Evolutionary conservation across 2,888 invertebrate genomes (phyloP), one percentile per base, ranked within the genome.

Genomic region (Drosophila prolongata): DNA sequence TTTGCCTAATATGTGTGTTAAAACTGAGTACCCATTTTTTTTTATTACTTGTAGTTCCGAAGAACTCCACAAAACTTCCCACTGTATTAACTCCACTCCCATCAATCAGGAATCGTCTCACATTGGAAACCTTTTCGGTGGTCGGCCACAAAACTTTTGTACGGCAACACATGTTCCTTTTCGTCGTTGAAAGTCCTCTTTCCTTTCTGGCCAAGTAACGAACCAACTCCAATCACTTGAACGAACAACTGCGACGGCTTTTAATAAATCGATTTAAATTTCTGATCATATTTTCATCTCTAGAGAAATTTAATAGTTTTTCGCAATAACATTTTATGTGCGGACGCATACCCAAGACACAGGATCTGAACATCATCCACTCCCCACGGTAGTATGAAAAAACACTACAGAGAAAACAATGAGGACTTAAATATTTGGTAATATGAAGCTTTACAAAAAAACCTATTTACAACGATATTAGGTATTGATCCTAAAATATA

Each of bases 201-300:
- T 64, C 43, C 40, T 16, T 30, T 43, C 37, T 35, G 66, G 19
- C 27, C n/a, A 34, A 47, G 38, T 27, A 13, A 13, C 35, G 27
- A n/a, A 52, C 62, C 62, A 76, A 66, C 67, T 50, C 55, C 75
- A 76, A 61, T 64, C 65, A 53, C 65, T 65, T 35, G 53, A 24
- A 53, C 44, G 65, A 40, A 65, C 66, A 71, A 76, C 71, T 72
- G 69, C 69, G 57, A 65, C 57, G 77, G 77, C 76, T 90, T 89
- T 90, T 89, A 90, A 90, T 90, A 90, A 90, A 90, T 90, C 90
- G 90, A 90, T 90, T 90, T 88, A 90, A 87, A 90, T 90, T 89
- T 90, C 88, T 88, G 89, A 89, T 90, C 90, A 89, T 89, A 90
- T 85, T 83, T 90, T 79, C 84, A 85, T 89, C 89, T 80, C 89